Percentiles rank a stretch among this genome's conserved stretches.
Conservation (phyloP, 1,140 invertebrate species). For the Aplysia californica region DNA sequence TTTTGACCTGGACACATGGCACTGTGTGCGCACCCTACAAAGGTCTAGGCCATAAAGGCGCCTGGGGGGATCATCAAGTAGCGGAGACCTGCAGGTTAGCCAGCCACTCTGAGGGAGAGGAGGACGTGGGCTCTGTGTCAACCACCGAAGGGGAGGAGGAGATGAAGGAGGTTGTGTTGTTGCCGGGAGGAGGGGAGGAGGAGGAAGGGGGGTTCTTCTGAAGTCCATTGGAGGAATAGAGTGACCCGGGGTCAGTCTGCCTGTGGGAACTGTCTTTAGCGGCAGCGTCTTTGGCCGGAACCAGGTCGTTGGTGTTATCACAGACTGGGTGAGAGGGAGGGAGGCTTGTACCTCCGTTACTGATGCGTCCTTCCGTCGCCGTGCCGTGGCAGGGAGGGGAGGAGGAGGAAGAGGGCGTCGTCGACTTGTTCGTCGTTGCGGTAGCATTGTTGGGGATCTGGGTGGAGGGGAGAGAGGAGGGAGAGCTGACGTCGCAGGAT, state of each 20-base stretch:
- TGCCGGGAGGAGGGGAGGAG: not conserved
- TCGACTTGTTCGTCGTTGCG: not conserved
- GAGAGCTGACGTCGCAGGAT: no score
- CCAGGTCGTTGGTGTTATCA: no score
- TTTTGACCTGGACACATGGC: no score
- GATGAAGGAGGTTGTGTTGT: not conserved
- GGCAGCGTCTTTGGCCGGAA: not conserved
- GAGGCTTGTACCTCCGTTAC: slow-evolving; percentile 6
- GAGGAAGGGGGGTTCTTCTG: not conserved
- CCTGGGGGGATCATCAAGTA: slow-evolving; percentile 4
- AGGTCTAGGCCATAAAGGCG: no score
- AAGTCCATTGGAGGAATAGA: not conserved
- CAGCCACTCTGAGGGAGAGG: slow-evolving; percentile 15
- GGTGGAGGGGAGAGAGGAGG: no score
- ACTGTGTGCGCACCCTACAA: no score
- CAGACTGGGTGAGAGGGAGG: not conserved
- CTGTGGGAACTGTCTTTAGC: not conserved
- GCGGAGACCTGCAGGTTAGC: slow-evolving; percentile 20
- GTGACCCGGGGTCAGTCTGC: no score
- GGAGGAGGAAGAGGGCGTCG: not conserved
- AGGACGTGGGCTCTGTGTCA: not conserved
- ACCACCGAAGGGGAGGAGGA: not conserved
- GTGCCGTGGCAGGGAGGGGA: no score
- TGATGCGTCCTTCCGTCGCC: no score
- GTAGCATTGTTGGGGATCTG: no score